Evolutionary conservation across 2,888 invertebrate species (phyloP), one percentile per base, ranked within the genome.

Genomic region (Lutraria lutraria): DNA sequence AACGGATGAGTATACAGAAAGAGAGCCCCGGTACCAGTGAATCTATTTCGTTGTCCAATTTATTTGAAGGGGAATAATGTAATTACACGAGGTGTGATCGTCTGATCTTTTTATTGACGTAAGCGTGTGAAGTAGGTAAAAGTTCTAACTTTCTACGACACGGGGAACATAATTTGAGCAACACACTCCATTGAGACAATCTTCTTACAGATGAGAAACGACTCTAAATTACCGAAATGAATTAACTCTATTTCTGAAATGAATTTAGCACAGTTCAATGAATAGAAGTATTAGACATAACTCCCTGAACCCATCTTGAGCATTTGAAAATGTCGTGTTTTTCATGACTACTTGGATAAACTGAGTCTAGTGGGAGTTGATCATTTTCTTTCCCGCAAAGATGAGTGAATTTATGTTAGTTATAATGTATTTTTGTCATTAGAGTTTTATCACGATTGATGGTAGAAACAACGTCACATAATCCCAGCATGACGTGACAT

Each of bases 241-340:
- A 76, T 16, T 76, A 15, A 34, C 76, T 76, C 76, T 15, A 76
- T 31, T 31, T 76, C 76, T 31, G 76, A 16, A 76, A 76, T 76
- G 76, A 76, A 76, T 76, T 15, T 76, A 76, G 31, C 29, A 76
- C 76, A 76, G 76, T 76, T 34, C 76, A 34, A 34, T 76, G 31
- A 76, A 25, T 76, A 19, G 34, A 76, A 19, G 76, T 31, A 76
- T 76, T 76, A 76, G 31, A 76, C n/a, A 31, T 34, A 76, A 76
- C 76, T 76, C 76, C 76, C 76, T 34, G 31, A 76, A 34, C 76
- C 34, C 34, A 19, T 76, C 16, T 76, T 25, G 31, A 31, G 19
- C 15, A 34, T 76, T 76, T 34, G 76, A 76, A 76, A 76, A 76
- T 34, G 76, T 29, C 15, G 34, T 76, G 76, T 68, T 13, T 76